Evolutionary conservation across 2,797 vertebrate genomes (phyloP).

Genomic region (Enteromius paludinosus): DNA sequence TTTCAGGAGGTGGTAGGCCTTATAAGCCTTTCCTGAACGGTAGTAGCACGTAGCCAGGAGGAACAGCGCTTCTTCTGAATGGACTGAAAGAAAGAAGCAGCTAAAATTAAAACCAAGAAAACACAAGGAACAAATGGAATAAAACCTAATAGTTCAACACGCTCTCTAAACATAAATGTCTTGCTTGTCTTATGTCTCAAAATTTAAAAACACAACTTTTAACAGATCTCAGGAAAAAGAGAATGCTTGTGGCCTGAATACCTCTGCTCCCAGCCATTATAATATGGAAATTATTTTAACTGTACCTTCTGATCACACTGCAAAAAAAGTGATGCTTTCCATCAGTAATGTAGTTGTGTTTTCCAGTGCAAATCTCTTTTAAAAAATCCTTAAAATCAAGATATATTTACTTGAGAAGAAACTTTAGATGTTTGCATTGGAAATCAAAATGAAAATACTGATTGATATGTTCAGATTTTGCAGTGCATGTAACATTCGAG

Average conservation of each 20-base stretch:
- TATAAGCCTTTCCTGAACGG: slow-evolving; percentile 97
- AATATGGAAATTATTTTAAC: background rate
- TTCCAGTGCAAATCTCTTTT: background rate
- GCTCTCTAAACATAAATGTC: background rate
- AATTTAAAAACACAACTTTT: background rate
- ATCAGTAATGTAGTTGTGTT: background rate
- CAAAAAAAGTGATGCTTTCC: background rate
- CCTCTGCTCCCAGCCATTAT: background rate
- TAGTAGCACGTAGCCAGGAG: slow-evolving; percentile 97
- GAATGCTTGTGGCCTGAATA: background rate
- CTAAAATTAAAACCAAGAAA: background rate
- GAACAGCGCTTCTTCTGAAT: slow-evolving; percentile 94
- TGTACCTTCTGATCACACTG: background rate
- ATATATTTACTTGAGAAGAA: background rate
- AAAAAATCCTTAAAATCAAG: background rate
- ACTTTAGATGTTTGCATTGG: background rate
- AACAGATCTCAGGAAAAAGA: background rate
- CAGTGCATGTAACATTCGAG: background rate
- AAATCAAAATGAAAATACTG: background rate
- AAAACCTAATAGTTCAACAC: background rate
- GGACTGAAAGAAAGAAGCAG: slow-evolving; percentile 73
- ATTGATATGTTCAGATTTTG: background rate
- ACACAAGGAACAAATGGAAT: background rate
- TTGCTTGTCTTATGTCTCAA: background rate
- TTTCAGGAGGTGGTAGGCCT: slow-evolving; percentile 96